Conservation (phyloP, 2,113 vertebrate genomes). For the Eretmodus cyanostictus region DNA sequence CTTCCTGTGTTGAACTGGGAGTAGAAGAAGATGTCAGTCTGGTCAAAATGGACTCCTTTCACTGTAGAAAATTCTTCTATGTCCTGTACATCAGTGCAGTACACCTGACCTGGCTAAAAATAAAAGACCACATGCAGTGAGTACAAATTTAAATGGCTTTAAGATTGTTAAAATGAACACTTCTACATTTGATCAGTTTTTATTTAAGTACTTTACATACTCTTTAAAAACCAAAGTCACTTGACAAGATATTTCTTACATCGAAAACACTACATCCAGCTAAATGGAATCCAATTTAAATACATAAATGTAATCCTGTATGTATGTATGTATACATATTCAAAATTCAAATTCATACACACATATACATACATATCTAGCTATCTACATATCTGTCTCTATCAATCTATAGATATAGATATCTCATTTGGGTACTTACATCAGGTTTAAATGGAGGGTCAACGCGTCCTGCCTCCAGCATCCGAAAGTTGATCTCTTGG, state of each 20-base stretch:
- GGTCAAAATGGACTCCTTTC: constrained; percentile 75
- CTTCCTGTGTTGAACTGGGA: constrained; percentile 75
- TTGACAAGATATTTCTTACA: neutral
- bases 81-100: constrained; percentile 83
- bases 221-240: neutral
- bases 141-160: neutral
- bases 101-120: constrained; percentile 74
- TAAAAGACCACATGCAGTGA: neutral
- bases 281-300: neutral
- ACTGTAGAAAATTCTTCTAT: constrained; percentile 82
- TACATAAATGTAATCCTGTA: neutral
- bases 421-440: constrained; percentile 45
- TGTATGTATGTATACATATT: neutral
- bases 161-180: neutral
- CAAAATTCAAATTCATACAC: neutral
- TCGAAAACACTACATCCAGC: neutral
- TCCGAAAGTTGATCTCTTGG: constrained; percentile 76
- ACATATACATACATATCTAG: neutral
- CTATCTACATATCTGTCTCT: neutral
- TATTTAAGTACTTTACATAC: neutral
- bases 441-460: constrained; percentile 76
- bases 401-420: neutral
- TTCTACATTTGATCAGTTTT: neutral
- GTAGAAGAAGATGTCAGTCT: constrained; percentile 74
- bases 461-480: constrained; percentile 77